A percentile compares a stretch with the other conserved stretches of the same genome.
These are phyloP conservation scores for Callopanchax toddi DNA, from an alignment of 2,113 vertebrate genomes.

Conservation along the genomic window DNA sequence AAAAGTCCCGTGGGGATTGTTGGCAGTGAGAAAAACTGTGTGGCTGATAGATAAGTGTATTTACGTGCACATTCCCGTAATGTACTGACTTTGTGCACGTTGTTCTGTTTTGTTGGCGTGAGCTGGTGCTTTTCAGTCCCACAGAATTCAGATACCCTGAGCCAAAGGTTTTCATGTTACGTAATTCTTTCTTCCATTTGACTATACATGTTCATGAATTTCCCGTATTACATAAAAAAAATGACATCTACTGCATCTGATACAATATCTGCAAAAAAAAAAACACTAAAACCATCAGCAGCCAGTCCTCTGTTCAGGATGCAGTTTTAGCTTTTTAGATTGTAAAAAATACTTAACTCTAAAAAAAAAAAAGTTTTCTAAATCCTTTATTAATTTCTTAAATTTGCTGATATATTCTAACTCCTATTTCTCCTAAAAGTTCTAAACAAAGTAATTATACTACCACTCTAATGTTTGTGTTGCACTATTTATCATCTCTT, in stretches of 20 bases:
- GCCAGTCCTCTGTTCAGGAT: no score
- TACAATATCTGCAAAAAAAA: background rate
- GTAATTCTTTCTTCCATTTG: background rate
- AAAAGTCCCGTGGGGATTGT: slow-evolving; percentile 35
- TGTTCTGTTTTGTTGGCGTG: slow-evolving; percentile 1
- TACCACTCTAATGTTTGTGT: no score
- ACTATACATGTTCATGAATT: background rate
- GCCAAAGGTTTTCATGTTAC: slow-evolving; percentile 1
- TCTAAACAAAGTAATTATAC: no score
- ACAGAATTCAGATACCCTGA: background rate
- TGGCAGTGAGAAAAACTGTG: slow-evolving; percentile 11
- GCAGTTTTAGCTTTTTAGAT: no score
- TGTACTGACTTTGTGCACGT: slow-evolving; percentile 6
- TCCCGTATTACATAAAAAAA: background rate
- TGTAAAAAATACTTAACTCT: no score
- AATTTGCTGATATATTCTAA: no score
- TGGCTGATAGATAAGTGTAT: slow-evolving; percentile 4
- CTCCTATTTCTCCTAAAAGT: no score
- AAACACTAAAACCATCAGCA: no score
- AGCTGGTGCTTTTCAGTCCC: background rate
- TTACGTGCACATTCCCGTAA: background rate
- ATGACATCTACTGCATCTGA: background rate
- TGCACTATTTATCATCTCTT: no score
- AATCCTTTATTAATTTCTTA: no score
- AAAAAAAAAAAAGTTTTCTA: no score